A percentile compares a stretch with the other conserved stretches of the same genome.
phyloP scores from a whole-genome alignment of 2,113 vertebrate species.

The Onychostruthus taczanowskii region DNA sequence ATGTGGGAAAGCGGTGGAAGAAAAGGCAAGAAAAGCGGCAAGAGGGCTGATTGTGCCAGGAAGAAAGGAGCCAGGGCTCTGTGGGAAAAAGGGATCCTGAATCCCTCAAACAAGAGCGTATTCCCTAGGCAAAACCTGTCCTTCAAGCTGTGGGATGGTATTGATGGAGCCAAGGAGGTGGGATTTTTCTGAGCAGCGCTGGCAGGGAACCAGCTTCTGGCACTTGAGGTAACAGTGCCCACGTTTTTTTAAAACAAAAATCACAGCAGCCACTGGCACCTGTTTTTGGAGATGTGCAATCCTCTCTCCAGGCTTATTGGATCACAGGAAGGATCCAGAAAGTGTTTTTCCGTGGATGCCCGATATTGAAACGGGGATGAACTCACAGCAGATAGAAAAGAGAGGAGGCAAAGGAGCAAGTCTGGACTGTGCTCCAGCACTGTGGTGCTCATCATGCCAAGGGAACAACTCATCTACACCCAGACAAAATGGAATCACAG shows the following conservation, averaged over 20 bases:
- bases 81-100: constrained; percentile 53
- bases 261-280: not conserved
- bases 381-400: not conserved
- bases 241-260: not conserved
- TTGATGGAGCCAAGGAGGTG: not conserved
- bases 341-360: not conserved
- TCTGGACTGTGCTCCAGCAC: not conserved
- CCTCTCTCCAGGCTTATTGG: not conserved
- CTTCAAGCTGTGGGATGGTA: not conserved
- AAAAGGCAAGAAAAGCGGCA: constrained; percentile 35
- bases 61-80: constrained; percentile 16
- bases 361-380: not conserved
- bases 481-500: not conserved
- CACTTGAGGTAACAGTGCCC: not conserved
- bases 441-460: accelerated
- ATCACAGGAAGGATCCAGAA: not conserved
- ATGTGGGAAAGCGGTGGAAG: constrained; percentile 66
- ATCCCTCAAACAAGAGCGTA: constrained; percentile 15
- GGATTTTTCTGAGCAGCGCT: not conserved
- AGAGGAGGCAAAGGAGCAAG: not conserved
- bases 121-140: constrained; percentile 15
- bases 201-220: not conserved
- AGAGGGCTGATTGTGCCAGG: constrained; percentile 32
- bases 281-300: not conserved
- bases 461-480: not conserved